These are phyloP conservation scores for Tenthredo scrophulariae DNA, from an alignment of 2,888 invertebrate genomes.

Conservation along the genomic window DNA sequence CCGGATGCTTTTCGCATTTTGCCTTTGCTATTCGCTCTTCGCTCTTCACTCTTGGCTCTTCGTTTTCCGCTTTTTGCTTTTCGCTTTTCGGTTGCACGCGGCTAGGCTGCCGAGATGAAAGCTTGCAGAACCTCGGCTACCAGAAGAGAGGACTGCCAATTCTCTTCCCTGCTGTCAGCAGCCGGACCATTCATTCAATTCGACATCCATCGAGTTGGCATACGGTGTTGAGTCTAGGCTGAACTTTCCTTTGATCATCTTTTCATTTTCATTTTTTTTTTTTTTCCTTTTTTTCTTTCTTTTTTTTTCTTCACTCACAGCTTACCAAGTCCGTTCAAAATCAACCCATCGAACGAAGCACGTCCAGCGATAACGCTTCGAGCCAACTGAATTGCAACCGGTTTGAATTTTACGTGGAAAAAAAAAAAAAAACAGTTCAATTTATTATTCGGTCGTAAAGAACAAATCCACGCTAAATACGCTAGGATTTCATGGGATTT, in stretches of 20 bases:
- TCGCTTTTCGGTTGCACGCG: conserved; percentile 37
- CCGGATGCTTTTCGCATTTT: conserved; percentile 55
- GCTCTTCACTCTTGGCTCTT: conserved; percentile 51
- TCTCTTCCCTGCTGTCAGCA: conserved; percentile 10
- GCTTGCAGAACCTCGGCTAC: conserved; percentile 16
- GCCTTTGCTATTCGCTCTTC: conserved; percentile 42
- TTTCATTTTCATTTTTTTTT: not conserved
- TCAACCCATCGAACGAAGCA: not conserved
- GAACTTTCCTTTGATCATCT: conserved; percentile 36
- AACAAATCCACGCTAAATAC: conserved; percentile 32
- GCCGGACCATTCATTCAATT: conserved; percentile 52
- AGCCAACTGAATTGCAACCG: not conserved
- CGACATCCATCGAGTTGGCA: conserved; percentile 60
- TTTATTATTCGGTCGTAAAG: not conserved
- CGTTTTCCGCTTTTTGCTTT: conserved; percentile 52
- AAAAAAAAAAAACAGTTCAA: not conserved
- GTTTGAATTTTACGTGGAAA: not conserved
- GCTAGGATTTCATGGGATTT: conserved; percentile 7
- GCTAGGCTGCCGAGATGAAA: conserved; percentile 48
- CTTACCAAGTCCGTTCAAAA: not conserved
- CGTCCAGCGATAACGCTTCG: not conserved
- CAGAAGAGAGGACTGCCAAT: conserved; percentile 30
- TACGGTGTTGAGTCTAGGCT: conserved; percentile 21
- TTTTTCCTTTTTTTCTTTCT: not conserved
- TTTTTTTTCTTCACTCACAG: not conserved